phyloP scores from a whole-genome alignment of 2,113 vertebrate genomes.

The Turnix velox region DNA sequence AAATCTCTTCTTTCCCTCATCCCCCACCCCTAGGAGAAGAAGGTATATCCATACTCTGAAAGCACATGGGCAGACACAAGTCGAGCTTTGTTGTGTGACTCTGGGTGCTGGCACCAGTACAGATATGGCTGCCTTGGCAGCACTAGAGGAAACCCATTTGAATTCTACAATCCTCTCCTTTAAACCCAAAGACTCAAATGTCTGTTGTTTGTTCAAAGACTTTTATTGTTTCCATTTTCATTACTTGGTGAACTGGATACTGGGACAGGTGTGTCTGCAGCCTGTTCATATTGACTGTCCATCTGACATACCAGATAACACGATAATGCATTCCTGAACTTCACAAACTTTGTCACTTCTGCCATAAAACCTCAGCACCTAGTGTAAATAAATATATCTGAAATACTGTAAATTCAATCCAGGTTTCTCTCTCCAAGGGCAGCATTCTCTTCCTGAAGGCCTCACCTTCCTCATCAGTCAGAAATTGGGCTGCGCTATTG shows the following conservation, averaged over 20 bases:
- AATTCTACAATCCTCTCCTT: slow-evolving; percentile 45
- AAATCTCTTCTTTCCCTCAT: neutral
- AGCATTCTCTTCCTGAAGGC: slow-evolving; percentile 7
- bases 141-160: slow-evolving; percentile 31
- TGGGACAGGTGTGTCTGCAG: slow-evolving; percentile 46
- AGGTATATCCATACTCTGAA: neutral
- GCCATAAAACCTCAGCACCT: slow-evolving; percentile 15
- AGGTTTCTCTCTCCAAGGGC: neutral
- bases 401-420: slow-evolving; percentile 6
- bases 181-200: slow-evolving; percentile 47
- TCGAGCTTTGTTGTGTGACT: neutral
- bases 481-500: neutral
- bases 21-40: neutral
- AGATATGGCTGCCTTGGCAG: slow-evolving; percentile 53
- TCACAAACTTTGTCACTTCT: slow-evolving; percentile 65
- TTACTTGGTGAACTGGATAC: slow-evolving; percentile 60
- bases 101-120: neutral
- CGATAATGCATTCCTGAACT: slow-evolving; percentile 46
- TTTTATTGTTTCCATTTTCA: slow-evolving; percentile 63
- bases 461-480: neutral
- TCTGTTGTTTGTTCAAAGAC: slow-evolving; percentile 57
- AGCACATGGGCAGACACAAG: slow-evolving; percentile 33
- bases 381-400: slow-evolving; percentile 36
- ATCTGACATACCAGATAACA: slow-evolving; percentile 47
- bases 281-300: slow-evolving; percentile 53